Percentiles rank a stretch among this genome's conserved stretches.
These are phyloP conservation scores for Rhegmatorhina hoffmannsi DNA, from an alignment of 2,113 vertebrate genomes.

Conservation along the genomic window DNA sequence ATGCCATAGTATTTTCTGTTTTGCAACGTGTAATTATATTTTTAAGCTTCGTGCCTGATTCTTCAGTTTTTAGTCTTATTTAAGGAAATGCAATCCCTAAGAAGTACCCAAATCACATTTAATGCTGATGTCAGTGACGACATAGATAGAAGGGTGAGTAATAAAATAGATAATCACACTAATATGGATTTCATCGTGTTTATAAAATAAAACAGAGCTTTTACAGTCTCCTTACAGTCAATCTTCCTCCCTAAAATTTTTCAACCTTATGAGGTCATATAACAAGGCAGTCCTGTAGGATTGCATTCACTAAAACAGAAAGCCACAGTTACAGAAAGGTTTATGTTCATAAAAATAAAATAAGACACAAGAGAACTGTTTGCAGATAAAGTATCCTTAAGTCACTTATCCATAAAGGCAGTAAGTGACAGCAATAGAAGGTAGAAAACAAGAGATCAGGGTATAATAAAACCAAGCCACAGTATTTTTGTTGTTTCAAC, in stretches of 20 bases:
- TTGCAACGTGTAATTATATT: not conserved
- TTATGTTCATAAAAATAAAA: slow-evolving; percentile 33
- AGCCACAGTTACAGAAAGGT: not conserved
- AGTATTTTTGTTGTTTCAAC: slow-evolving; percentile 36
- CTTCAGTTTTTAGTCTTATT: not conserved
- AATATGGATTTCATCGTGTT: not conserved
- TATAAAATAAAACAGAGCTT: not conserved
- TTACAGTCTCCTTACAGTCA: not conserved
- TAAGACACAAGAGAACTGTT: slow-evolving; percentile 36
- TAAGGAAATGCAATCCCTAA: not conserved
- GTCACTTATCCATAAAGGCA: slow-evolving; percentile 8
- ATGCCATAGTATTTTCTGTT: not conserved
- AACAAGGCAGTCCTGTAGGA: not conserved
- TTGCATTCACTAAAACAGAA: not conserved
- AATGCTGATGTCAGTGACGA: not conserved
- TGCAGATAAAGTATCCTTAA: slow-evolving; percentile 34
- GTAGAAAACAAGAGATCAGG: slow-evolving; percentile 31
- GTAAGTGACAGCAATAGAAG: slow-evolving; percentile 19
- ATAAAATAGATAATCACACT: not conserved
- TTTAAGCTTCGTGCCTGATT: not conserved
- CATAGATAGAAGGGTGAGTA: not conserved
- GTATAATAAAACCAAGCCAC: slow-evolving; percentile 40
- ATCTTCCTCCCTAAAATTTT: not conserved
- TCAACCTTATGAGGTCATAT: not conserved
- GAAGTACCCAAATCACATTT: not conserved